Base-by-base conservation (phyloP, 2,888 invertebrate species). In the Endotricha flammealis region DNA sequence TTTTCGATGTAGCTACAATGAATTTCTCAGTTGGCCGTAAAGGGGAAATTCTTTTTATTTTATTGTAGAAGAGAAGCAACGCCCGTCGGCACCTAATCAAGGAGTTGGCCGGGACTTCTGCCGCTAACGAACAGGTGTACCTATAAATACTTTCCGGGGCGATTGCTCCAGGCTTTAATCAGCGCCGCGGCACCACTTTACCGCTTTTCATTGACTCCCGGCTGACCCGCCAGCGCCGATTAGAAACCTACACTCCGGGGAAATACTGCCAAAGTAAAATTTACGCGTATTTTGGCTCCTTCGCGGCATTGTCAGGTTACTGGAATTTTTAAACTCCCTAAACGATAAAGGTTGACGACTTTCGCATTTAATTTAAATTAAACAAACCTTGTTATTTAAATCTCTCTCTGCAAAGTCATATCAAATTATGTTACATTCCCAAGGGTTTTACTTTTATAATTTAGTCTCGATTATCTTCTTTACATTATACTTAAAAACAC, bases 141-240 rank as follows among this genome's bases (percentile, higher is more conserved):
- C 82, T 81, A 85, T 85, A 85, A 85, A 85, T 85, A 85, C 81
- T 83, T 82, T 80, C 77, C 79, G 76, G 65, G 76, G 78, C 76
- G 80, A 85, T 85, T 83, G 83, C 85, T 85, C 62, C 77, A 77
- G 85, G 85, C 81, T 83, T 86, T 86, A 86, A 86, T 86, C 85
- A 86, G 82, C 79, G 66, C 76, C 68, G 61, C 73, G 72, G 76
- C 71, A 78, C 76, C 82, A 80, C 76, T 83, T 82, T 81, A 82
- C 81, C 79, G 76, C 76, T 78, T 79, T 83, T 78, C 82, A 85
- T 83, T 79, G 82, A 79, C 81, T 82, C 77, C 65, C 74, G 61
- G 57, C 80, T 82, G 81, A 82, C 83, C 83, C 57, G 69, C 66
- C 58, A 65, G 56, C 62, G 68, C 65, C 79, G 79, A 83, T 85